Evolutionary conservation across 2,888 invertebrate genomes (phyloP), one percentile per base, ranked within the genome.

Genomic region (Empis livida): DNA sequence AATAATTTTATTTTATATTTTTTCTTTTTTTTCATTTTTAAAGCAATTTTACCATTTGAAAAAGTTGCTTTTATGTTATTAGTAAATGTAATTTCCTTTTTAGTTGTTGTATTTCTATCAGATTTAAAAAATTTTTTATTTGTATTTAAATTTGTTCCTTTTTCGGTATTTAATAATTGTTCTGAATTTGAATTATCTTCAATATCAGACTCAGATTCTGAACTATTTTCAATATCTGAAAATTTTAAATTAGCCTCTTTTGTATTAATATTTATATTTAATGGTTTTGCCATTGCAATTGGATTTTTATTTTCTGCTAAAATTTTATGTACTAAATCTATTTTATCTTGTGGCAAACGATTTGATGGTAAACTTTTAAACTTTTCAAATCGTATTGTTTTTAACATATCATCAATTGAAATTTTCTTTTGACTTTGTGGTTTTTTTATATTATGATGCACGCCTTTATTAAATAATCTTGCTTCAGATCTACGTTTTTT

Each of bases 111-210:
- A 2, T 57, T 53, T 0, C 49, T 48, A 1, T 62, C 63, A 0
- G 65, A 63, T 49, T 64, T 68, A 37, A 67, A 68, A 49, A 67
- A 68, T 53, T 65, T 66, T 3, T 58, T 58, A 20, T 60, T 61
- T 10, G 50, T 48, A n/a, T 13, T 27, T 27, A 27, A 8, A 8
- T 27, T 27, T 27, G 5, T 2, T 8, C 8, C 9, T 6, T 27
- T 9, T 8, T 27, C 8, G 5, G 9, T 27, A 27, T 27, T 27
- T 9, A 2, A 8, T 27, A 2, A 27, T 27, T 27, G 2, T 27
- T 8, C 6, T 27, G 6, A 27, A 27, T 6, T 27, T 5, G 23
- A 6, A 52, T 40, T 53, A 32, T 11, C 49, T 4, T 62, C 61
- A 20, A 55, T 44, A 3, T 57, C 57, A 10, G 53, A 47, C 3